Base-by-base conservation (phyloP, 1,140 invertebrate genomes). In the Theocolax elegans region DNA sequence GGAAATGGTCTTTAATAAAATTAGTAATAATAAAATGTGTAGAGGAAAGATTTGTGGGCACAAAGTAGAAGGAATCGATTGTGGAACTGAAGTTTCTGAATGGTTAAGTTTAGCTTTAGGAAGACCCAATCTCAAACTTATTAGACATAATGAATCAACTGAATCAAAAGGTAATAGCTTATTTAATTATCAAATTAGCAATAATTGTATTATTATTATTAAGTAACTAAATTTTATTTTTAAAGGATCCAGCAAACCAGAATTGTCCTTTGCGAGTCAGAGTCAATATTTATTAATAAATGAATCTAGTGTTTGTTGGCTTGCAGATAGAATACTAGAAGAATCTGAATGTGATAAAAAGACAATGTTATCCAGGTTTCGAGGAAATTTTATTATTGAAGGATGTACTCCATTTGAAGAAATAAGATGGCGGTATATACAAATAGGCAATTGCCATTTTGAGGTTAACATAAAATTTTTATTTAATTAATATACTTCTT, bases 231-330 rank as follows among this genome's bases (percentile, higher is more conserved):
- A 17, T 64, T 51, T 67, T 56, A n/a, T 56, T 60, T 71, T 79
- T 74, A 71, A 67, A 78, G 86, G 83, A 38, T 38, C 21, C 8
- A 74, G 81, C 25, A 84, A 86, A 71, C 71, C 76, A 44, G 78
- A 88, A 59, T 79, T 95, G 35, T 94, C 94, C 0, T 87, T 97
- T 67, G 90, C 91, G 4, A 97, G 97, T 84, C 91, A 97, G 87
- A 94, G 93, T 1, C 95, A 97, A 81, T 97, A 91, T 85, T 87
- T 98, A 40, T 80, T 97, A 21, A 87, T 97, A 15, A 95, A 92
- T 80, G 84, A 88, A 74, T 87, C 90, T 12, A 97, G 95, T 74
- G 89, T 95, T 6, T 79, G 87, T 72, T 92, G 90, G 89, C 86
- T 95, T 44, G 83, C 85, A 46, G 84, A 88, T 35, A 89, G 89